Percentiles rank a stretch among this genome's conserved stretches.
Evolutionary conservation across 1,140 invertebrate genomes (phyloP).

Genomic region (Delia radicum): DNA sequence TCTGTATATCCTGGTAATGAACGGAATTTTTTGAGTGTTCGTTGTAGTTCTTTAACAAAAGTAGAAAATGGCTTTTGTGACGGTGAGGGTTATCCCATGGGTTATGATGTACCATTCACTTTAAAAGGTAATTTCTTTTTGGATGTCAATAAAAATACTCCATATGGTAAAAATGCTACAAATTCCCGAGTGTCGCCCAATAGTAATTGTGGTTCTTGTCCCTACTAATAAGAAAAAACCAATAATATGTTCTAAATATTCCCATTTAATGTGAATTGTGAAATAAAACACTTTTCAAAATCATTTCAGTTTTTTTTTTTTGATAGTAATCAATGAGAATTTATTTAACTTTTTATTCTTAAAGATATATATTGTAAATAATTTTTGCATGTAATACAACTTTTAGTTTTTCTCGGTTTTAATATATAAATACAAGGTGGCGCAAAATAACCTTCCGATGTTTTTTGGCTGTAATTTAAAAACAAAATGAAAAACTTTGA

Average conservation of each 20-base stretch:
- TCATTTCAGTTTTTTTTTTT: neutral
- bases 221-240: neutral
- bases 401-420: neutral
- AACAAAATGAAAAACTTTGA: no score
- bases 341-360: neutral
- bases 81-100: neutral
- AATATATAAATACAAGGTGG: neutral
- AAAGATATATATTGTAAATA: neutral
- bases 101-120: neutral
- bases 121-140: neutral
- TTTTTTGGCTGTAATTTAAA: neutral
- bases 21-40: slow-evolving; percentile 36
- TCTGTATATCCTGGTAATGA: slow-evolving; percentile 57
- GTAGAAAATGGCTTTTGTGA: neutral
- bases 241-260: no score
- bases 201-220: neutral
- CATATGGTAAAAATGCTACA: neutral
- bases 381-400: neutral
- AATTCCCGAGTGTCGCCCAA: neutral
- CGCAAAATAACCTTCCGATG: neutral
- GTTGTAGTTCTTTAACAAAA: slow-evolving; percentile 38
- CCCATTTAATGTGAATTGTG: no score
- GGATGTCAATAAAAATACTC: neutral
- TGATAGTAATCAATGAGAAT: neutral
- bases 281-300: neutral